Conservation (phyloP, 2,888 invertebrate genomes). For the Copidosoma aretas region DNA sequence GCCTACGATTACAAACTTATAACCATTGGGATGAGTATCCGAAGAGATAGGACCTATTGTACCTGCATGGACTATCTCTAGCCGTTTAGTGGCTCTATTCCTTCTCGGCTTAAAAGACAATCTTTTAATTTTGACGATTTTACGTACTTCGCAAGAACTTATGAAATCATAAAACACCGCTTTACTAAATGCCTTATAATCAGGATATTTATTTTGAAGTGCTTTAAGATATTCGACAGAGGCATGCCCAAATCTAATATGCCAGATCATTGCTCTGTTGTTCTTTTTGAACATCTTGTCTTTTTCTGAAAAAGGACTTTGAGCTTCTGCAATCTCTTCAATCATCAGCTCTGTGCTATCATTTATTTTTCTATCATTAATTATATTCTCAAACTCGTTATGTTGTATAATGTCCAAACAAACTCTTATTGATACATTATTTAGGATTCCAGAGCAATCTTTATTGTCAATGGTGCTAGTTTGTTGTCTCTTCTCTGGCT, state of each 20-base stretch:
- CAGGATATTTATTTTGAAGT: slow-evolving; percentile 30
- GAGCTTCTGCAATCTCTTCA: not conserved
- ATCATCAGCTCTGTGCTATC: slow-evolving; percentile 16
- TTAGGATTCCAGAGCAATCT: not conserved
- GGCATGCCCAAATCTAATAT: slow-evolving; percentile 43
- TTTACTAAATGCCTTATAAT: slow-evolving; percentile 23
- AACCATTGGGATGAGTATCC: slow-evolving; percentile 35
- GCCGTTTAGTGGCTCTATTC: slow-evolving; percentile 33
- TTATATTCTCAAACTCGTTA: slow-evolving; percentile 23
- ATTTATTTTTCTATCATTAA: slow-evolving; percentile 34
- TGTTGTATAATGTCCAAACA: slow-evolving; percentile 3
- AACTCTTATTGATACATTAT: not conserved
- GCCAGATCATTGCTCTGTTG: slow-evolving; percentile 45
- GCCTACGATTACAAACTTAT: slow-evolving; percentile 38
- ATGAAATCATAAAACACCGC: slow-evolving; percentile 42
- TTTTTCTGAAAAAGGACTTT: slow-evolving; percentile 2
- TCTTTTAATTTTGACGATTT: slow-evolving; percentile 42
- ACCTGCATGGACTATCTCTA: slow-evolving; percentile 43
- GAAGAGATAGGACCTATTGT: slow-evolving; percentile 40
- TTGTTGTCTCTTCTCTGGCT: not conserved
- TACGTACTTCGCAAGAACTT: slow-evolving; percentile 43
- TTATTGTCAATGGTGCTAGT: not conserved
- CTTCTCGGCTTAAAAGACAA: slow-evolving; percentile 38
- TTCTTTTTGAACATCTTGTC: slow-evolving; percentile 24
- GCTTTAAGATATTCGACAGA: slow-evolving; percentile 38